phyloP scores from a whole-genome alignment of 1,140 invertebrate genomes.

The Lamellibrachia luymesi region DNA sequence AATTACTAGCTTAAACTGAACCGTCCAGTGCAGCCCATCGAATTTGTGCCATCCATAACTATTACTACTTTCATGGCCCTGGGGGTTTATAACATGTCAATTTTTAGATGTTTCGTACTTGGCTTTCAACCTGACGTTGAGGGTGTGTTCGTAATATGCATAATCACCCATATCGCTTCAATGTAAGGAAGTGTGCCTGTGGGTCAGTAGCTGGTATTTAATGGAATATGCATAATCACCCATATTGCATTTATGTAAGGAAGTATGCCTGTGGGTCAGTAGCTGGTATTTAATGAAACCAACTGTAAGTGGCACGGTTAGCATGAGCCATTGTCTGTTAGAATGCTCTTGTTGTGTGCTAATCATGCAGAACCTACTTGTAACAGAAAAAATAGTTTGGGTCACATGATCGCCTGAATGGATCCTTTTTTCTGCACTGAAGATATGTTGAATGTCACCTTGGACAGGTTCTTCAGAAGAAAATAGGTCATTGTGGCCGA shows the following conservation, averaged over 20 bases:
- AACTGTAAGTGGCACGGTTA: not conserved
- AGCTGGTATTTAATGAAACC: not conserved
- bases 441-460: not conserved
- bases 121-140: not conserved
- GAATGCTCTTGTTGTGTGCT: not conserved
- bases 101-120: not conserved
- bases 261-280: not conserved
- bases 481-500: no score
- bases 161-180: not conserved
- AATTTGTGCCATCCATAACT: not conserved
- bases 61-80: not conserved
- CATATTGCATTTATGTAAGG: not conserved
- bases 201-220: not conserved
- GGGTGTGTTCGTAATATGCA: not conserved
- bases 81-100: not conserved
- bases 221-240: not conserved
- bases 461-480: no score
- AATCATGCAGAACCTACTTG: not conserved
- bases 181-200: not conserved
- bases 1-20: not conserved
- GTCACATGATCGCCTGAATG: not conserved
- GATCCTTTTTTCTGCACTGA: not conserved
- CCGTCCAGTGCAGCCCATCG: not conserved
- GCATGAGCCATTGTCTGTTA: not conserved
- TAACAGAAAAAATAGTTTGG: not conserved